Evolutionary conservation across 2,113 vertebrate genomes (phyloP).

Genomic region (Tangachromis dhanisi): DNA sequence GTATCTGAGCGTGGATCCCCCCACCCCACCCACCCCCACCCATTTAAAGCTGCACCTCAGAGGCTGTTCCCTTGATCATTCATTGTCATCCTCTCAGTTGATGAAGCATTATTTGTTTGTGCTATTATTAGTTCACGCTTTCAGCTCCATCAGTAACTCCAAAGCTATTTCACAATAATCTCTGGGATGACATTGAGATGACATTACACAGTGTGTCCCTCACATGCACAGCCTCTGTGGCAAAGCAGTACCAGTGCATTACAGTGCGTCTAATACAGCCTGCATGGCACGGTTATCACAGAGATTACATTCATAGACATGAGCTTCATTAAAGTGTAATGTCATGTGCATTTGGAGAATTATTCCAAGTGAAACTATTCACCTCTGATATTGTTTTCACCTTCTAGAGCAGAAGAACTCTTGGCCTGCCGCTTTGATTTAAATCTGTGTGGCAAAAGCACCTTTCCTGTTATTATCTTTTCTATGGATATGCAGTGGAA

Average conservation of each 20-base stretch:
- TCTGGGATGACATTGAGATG: constrained; percentile 50
- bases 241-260: constrained; percentile 11
- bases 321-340: constrained; percentile 51
- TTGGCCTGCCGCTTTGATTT: constrained; percentile 52
- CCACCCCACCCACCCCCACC: fast-evolving
- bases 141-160: constrained; percentile 33
- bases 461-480: constrained; percentile 50
- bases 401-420: constrained; percentile 37
- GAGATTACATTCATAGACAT: constrained; percentile 40
- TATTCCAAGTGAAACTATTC: constrained; percentile 37
- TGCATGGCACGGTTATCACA: constrained; percentile 12
- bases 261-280: constrained; percentile 9
- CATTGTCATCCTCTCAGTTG: constrained; percentile 3
- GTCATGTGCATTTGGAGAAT: constrained; percentile 44
- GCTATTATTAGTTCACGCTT: constrained; percentile 49
- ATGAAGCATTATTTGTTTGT: constrained; percentile 35
- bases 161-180: constrained; percentile 45
- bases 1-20: background rate
- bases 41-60: background rate
- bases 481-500: constrained; percentile 6
- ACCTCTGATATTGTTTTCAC: constrained; percentile 30
- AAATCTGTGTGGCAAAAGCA: constrained; percentile 47
- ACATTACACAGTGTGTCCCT: constrained; percentile 20
- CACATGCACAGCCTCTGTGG: background rate
- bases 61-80: constrained; percentile 18